A percentile compares a stretch with the other conserved stretches of the same genome.
Conservation (phyloP, 2,113 vertebrate species). For the Myiopsitta monachus region DNA sequence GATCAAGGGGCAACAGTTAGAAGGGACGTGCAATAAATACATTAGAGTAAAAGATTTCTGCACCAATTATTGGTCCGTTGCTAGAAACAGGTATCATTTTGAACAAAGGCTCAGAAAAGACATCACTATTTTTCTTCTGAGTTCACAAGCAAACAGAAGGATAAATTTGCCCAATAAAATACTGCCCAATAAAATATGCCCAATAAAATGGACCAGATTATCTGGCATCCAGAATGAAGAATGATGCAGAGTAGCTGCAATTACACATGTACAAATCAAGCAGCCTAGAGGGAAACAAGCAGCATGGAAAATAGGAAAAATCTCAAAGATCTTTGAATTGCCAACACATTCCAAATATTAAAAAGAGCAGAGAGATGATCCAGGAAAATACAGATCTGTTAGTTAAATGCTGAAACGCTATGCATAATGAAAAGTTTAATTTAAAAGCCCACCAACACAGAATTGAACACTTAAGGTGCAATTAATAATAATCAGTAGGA, state of each 20-base stretch:
- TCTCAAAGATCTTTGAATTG: neutral
- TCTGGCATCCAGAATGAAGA: neutral
- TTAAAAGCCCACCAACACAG: neutral
- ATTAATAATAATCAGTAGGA: neutral
- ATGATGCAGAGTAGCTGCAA: neutral
- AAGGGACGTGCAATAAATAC: neutral
- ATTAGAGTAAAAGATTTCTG: neutral
- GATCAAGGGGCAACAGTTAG: neutral
- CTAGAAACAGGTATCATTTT: neutral
- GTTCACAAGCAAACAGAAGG: neutral
- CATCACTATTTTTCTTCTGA: neutral
- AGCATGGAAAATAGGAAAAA: neutral
- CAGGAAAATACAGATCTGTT: neutral
- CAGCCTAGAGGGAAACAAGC: neutral
- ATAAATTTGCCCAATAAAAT: conserved; percentile 9
- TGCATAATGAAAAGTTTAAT: neutral
- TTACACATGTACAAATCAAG: neutral
- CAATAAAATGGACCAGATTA: neutral
- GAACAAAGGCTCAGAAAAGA: neutral
- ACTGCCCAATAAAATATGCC: too few species aligned
- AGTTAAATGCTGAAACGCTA: neutral
- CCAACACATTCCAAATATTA: neutral
- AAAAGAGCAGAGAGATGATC: neutral
- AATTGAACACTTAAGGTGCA: neutral
- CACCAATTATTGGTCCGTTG: neutral